Percentiles rank a stretch among this genome's conserved stretches.
These are phyloP conservation scores for Galerucella calmariensis DNA, from an alignment of 2,888 invertebrate genomes.

Conservation along the genomic window DNA sequence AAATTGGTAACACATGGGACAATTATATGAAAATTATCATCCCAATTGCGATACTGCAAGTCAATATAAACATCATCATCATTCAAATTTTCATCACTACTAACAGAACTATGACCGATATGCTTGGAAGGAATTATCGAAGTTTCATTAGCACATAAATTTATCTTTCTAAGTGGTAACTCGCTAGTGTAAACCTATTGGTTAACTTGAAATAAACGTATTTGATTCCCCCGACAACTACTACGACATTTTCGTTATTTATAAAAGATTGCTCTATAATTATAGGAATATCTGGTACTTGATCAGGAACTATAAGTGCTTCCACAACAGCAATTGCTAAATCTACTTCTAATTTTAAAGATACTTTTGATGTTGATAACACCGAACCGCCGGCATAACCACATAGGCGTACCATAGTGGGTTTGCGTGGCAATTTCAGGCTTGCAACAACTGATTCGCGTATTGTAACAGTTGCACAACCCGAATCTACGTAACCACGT, in stretches of 20 bases:
- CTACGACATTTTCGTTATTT: slow-evolving; percentile 30
- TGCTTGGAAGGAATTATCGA: too few relatives aligned
- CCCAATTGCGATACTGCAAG: too few relatives aligned
- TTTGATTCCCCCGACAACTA: slow-evolving; percentile 37
- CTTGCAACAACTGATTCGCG: slow-evolving; percentile 21
- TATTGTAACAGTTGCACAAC: slow-evolving; percentile 38
- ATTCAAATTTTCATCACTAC: too few relatives aligned
- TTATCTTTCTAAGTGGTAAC: too few relatives aligned
- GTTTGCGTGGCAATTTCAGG: background rate
- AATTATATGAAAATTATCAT: too few relatives aligned
- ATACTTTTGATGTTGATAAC: slow-evolving; percentile 6
- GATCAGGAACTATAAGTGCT: background rate
- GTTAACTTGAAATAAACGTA: too few relatives aligned
- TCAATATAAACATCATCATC: too few relatives aligned
- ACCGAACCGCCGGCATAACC: slow-evolving; percentile 30
- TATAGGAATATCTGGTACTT: background rate
- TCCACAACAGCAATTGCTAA: slow-evolving; percentile 3
- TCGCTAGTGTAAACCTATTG: too few relatives aligned
- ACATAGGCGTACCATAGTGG: slow-evolving; percentile 24
- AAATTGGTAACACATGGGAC: too few relatives aligned
- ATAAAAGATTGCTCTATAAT: slow-evolving; percentile 12
- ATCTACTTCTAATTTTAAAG: slow-evolving; percentile 32
- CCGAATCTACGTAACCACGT: slow-evolving; percentile 42
- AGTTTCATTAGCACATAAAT: too few relatives aligned
- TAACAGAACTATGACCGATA: too few relatives aligned